These are phyloP conservation scores for Melanotaenia pygmaea DNA, from an alignment of 2,797 vertebrate species.

Conservation along the genomic window DNA sequence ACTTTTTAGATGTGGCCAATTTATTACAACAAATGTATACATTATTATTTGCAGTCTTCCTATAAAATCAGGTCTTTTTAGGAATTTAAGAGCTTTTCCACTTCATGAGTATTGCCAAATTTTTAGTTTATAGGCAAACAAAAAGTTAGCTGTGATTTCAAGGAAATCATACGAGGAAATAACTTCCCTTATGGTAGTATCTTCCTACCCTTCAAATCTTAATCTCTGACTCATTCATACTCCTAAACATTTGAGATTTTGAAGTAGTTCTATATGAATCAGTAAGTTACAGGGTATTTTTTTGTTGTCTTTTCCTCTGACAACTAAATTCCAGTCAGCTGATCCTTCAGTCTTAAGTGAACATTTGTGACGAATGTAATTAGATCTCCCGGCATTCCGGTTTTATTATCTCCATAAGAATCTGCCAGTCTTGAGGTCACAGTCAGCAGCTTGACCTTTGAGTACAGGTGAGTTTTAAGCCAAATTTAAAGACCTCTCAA, in stretches of 20 bases:
- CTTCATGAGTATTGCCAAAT: neutral
- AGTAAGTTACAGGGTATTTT: neutral
- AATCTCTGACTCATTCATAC: neutral
- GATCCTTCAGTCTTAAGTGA: slow-evolving; percentile 6
- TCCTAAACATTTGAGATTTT: neutral
- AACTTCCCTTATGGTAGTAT: neutral
- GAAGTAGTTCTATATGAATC: neutral
- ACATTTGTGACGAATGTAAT: neutral
- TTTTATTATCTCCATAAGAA: neutral
- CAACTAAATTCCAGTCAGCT: neutral
- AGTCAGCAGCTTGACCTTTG: neutral
- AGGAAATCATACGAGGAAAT: neutral
- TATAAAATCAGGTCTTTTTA: neutral
- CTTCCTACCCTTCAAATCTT: neutral
- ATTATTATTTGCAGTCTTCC: neutral
- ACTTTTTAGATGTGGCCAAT: neutral
- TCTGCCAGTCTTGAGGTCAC: neutral
- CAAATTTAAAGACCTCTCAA: neutral
- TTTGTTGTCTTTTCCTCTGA: neutral
- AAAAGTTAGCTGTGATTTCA: neutral
- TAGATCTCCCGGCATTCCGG: neutral
- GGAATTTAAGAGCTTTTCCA: neutral
- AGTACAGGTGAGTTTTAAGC: neutral
- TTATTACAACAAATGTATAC: neutral
- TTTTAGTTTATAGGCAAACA: neutral